Conservation (phyloP, 2,888 invertebrate species). For the Hemithea aestivaria region DNA sequence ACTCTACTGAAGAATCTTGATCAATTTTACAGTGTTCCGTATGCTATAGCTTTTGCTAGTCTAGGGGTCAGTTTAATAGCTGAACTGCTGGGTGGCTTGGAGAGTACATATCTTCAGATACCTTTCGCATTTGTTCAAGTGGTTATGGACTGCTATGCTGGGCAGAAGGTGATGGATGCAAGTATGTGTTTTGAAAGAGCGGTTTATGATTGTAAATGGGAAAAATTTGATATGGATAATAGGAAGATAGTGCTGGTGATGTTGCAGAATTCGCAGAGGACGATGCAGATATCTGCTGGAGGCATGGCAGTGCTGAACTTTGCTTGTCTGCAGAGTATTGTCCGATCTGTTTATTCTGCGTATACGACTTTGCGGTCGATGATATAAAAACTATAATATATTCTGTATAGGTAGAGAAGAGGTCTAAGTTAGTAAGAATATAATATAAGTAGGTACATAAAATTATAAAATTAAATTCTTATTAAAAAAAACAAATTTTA, state of each 20-base stretch:
- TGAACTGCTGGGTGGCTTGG: constrained; percentile 41
- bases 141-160: constrained; percentile 49
- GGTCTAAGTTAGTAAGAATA: no score
- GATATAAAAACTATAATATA: constrained; percentile 18
- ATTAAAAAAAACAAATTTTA: no score
- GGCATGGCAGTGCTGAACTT: constrained; percentile 45
- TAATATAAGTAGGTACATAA: no score
- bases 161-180: constrained; percentile 53
- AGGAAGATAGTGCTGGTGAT: constrained; percentile 48
- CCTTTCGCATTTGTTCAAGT: constrained; percentile 43
- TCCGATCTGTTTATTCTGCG: constrained; percentile 50
- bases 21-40: constrained; percentile 34
- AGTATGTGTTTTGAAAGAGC: constrained; percentile 42
- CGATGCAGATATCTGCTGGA: constrained; percentile 50
- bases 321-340: constrained; percentile 44
- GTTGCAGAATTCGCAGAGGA: constrained; percentile 50
- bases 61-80: constrained; percentile 34
- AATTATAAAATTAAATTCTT: no score
- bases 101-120: constrained; percentile 43
- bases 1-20: constrained; percentile 33
- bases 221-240: constrained; percentile 48
- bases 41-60: constrained; percentile 39
- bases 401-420: no score
- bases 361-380: constrained; percentile 51
- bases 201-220: constrained; percentile 56